These are phyloP conservation scores for Porites rus DNA, from an alignment of 92 coral and sea anemone genomes.

Conservation along the genomic window DNA sequence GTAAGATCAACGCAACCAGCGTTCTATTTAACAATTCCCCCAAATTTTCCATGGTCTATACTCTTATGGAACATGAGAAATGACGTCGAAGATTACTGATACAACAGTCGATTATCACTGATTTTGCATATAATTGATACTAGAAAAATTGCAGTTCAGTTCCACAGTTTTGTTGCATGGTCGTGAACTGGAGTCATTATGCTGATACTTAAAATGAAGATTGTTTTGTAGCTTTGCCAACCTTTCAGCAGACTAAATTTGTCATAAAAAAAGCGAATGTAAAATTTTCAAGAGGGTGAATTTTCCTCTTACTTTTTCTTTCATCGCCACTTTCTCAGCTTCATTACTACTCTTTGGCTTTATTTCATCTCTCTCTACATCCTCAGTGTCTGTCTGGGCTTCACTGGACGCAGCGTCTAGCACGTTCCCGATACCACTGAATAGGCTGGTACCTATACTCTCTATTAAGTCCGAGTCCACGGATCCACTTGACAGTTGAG, in stretches of 20 bases:
- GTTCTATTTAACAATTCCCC: no score
- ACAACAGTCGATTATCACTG: no score
- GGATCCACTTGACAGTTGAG: conserved; percentile 55
- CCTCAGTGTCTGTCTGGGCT: conserved; percentile 54
- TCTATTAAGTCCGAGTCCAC: conserved; percentile 67
- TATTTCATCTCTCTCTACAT: conserved; percentile 2
- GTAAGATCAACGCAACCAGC: no score
- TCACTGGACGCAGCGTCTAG: conserved; percentile 74
- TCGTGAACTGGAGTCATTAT: no score
- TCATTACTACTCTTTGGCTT: not conserved
- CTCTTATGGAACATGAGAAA: no score
- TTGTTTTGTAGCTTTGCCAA: no score
- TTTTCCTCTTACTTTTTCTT: conserved; percentile 49
- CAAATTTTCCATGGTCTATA: no score
- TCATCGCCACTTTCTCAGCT: conserved; percentile 22
- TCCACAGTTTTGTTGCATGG: no score
- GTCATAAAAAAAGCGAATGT: not conserved
- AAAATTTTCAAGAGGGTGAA: not conserved
- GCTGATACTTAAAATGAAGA: no score
- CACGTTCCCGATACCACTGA: conserved; percentile 86
- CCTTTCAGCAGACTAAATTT: not conserved
- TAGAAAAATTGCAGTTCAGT: no score
- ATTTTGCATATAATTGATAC: no score
- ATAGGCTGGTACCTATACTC: conserved; percentile 79
- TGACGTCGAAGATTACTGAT: no score